phyloP scores from a whole-genome alignment of 2,797 vertebrate genomes.

The Crocodylus rhombifer region DNA sequence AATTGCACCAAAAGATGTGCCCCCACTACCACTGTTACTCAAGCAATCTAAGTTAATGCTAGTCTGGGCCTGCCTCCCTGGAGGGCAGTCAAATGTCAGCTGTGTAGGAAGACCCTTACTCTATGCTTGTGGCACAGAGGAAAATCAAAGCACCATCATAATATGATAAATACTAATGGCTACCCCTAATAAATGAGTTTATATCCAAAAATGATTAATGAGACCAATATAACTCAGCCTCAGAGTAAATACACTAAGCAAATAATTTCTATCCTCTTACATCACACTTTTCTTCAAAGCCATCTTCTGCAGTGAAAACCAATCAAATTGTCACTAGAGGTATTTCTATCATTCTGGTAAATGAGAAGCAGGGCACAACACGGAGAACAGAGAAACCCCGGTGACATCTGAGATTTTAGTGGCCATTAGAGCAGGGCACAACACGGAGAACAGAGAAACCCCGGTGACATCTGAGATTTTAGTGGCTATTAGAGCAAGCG shows the following conservation, averaged over 20 bases:
- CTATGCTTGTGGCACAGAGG: too few species aligned
- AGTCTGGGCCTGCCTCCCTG: too few species aligned
- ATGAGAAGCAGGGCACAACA: not conserved
- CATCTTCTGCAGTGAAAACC: not conserved
- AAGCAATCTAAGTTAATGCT: too few species aligned
- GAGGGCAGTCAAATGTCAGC: too few species aligned
- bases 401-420: not conserved
- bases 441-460: accelerated
- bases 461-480: not conserved
- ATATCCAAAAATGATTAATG: not conserved
- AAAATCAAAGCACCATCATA: too few species aligned
- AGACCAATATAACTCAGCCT: not conserved
- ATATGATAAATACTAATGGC: not conserved
- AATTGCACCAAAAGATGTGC: too few species aligned
- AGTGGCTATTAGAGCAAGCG: not conserved
- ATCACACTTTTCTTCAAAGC: not conserved
- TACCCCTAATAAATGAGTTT: not conserved
- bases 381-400: not conserved
- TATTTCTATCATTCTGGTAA: not conserved
- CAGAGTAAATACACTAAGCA: not conserved
- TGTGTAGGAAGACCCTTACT: too few species aligned
- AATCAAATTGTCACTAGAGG: not conserved
- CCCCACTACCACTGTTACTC: too few species aligned
- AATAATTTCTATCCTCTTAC: not conserved
- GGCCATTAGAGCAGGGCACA: not conserved